Base-by-base conservation (phyloP, 2,888 invertebrate species). In the Xanthia icteritia region DNA sequence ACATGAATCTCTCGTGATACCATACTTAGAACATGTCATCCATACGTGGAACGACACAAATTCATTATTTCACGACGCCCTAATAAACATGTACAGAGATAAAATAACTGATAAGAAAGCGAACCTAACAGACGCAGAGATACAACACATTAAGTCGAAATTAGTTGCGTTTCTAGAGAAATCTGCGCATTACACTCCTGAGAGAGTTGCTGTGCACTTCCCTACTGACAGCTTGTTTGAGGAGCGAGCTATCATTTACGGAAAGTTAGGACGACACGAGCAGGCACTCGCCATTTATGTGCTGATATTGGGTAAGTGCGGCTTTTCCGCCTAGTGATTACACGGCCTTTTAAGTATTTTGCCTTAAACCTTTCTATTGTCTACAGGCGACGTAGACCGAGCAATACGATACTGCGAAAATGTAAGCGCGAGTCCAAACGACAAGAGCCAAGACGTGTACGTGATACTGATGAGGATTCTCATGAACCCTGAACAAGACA, bases 21-120 rank as follows among this genome's bases (percentile, higher is more conserved):
- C 99, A 0, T 99, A 99, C 93, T 95, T 99, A 91, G 99, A 99
- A 92, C 99, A 99, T 92, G 98, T 99, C 0, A 98, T 99, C 48
- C 97, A 98, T 83, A 97, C 97, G 5, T 99, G 99, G 99, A 97
- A 98, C 82, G 99, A 99, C 87, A 97, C 97, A 0, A 98, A 98
- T 91, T 97, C 98, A 0, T 92, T 98, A 68, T 98, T 99, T 90
- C 99, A 99, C 94, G 99, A 99, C 92, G 98, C 98, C 5, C 96
- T 99, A 70, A 97, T 99, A 6, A 98, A 98, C 91, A 98, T 99
- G 93, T 99, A 99, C 90, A 97, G 98, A 83, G 98, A 99, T 88
- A 98, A 98, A 89, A 97, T 97, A 9, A 97, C 94, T 58, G 95
- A 87, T 79, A 96, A 94, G 70, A 94, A 93, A 72, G 91, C 91